A percentile compares a stretch with the other conserved stretches of the same genome.
These are phyloP conservation scores for Sapajus apella DNA, from an alignment of 2,113 vertebrate genomes.

Conservation along the genomic window DNA sequence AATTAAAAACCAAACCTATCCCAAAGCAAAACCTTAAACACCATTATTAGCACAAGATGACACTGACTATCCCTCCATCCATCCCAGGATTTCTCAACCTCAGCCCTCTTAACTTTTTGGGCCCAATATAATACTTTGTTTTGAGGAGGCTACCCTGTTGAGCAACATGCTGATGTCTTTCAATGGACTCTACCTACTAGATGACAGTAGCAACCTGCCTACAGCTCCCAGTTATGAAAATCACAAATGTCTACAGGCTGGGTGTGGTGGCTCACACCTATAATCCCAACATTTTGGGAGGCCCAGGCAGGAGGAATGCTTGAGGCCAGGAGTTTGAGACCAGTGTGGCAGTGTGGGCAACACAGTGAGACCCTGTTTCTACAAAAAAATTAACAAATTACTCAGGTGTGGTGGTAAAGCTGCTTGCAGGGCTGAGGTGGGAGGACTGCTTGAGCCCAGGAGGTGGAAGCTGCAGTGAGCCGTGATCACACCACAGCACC, in stretches of 20 bases:
- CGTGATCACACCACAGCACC: no score
- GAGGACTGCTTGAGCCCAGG: no score
- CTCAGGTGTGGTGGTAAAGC: no score
- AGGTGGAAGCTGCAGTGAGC: no score
- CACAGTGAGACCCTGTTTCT: no score
- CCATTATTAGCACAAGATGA: neutral
- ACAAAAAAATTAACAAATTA: no score
- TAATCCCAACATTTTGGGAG: no score
- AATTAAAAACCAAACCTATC: constrained; percentile 53
- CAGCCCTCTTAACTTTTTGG: neutral
- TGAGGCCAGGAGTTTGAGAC: no score
- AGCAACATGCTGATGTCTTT: neutral
- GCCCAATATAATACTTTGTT: neutral
- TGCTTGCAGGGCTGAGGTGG: no score
- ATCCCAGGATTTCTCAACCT: neutral
- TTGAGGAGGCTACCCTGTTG: neutral
- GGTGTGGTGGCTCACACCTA: no score
- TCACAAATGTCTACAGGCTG: neutral
- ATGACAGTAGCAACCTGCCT: neutral
- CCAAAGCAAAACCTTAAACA: constrained; percentile 11
- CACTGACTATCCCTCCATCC: neutral
- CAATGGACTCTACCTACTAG: neutral
- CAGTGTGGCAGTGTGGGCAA: no score
- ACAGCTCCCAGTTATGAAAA: neutral
- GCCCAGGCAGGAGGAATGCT: no score